Evolutionary conservation across 2,113 vertebrate species (phyloP).

Genomic region (Cheilinus undulatus): DNA sequence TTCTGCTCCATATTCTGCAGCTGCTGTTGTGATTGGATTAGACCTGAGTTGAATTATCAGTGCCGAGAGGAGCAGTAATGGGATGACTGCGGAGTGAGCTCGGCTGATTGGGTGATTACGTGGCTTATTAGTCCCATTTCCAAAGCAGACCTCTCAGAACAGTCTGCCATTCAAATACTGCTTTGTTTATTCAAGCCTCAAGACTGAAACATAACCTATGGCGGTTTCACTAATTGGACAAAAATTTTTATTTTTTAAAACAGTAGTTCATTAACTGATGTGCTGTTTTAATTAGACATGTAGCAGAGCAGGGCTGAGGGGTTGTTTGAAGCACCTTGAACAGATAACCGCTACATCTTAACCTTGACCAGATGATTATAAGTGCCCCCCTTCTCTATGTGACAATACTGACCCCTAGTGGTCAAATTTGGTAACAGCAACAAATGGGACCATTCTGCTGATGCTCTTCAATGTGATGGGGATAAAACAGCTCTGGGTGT

Average conservation of each 20-base stretch:
- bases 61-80: constrained; percentile 64
- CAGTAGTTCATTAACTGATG: background rate
- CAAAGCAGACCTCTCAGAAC: constrained; percentile 31
- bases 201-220: background rate
- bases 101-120: constrained; percentile 70
- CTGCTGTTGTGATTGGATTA: constrained; percentile 69
- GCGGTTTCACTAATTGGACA: background rate
- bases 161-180: background rate
- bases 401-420: constrained; percentile 62
- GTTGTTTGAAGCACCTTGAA: constrained; percentile 36
- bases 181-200: background rate
- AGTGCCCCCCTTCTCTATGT: constrained; percentile 26
- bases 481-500: constrained; percentile 20
- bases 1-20: constrained; percentile 49
- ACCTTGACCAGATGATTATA: constrained; percentile 61
- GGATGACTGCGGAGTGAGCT: constrained; percentile 46
- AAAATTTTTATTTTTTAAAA: background rate
- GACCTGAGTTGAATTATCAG: constrained; percentile 59
- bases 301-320: constrained; percentile 17
- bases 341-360: constrained; percentile 53
- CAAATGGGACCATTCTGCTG: constrained; percentile 2
- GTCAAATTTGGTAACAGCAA: constrained; percentile 32
- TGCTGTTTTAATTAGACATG: background rate
- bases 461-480: background rate
- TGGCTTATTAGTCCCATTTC: constrained; percentile 65